Evolutionary conservation across 2,797 vertebrate species (phyloP).

Genomic region (Macrochelys suwanniensis): DNA sequence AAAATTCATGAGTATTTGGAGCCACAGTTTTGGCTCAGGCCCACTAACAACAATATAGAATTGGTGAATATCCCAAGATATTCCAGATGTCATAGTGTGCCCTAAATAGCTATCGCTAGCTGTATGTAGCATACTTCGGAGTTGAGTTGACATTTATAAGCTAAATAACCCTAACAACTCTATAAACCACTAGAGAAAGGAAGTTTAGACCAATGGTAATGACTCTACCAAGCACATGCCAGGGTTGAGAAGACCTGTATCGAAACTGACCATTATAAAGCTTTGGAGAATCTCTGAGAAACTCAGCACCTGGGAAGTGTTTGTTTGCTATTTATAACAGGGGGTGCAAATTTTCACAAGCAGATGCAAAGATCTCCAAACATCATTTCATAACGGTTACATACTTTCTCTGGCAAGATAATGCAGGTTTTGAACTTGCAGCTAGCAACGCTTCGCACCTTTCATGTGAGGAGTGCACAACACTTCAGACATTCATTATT

Average conservation of each 20-base stretch:
- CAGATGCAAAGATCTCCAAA: neutral
- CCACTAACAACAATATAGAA: neutral
- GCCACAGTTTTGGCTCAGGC: neutral
- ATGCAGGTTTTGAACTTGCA: neutral
- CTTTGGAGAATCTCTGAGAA: neutral
- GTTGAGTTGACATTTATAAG: too few species aligned
- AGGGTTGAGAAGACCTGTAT: neutral
- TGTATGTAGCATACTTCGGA: too few species aligned
- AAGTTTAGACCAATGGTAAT: neutral
- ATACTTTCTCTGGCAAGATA: neutral
- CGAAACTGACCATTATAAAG: neutral
- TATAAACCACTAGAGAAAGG: neutral
- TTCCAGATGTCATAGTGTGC: neutral
- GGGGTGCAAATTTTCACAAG: neutral
- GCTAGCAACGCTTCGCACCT: neutral
- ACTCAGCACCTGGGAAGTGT: neutral
- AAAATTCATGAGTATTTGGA: neutral
- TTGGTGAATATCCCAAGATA: neutral
- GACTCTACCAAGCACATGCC: neutral
- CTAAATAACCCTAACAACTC: neutral
- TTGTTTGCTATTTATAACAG: neutral
- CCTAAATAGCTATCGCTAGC: neutral
- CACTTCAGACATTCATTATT: neutral
- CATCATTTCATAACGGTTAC: neutral
- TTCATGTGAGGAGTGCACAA: neutral